Conservation (phyloP, 2,797 vertebrate species). For the Sarcophilus harrisii region DNA sequence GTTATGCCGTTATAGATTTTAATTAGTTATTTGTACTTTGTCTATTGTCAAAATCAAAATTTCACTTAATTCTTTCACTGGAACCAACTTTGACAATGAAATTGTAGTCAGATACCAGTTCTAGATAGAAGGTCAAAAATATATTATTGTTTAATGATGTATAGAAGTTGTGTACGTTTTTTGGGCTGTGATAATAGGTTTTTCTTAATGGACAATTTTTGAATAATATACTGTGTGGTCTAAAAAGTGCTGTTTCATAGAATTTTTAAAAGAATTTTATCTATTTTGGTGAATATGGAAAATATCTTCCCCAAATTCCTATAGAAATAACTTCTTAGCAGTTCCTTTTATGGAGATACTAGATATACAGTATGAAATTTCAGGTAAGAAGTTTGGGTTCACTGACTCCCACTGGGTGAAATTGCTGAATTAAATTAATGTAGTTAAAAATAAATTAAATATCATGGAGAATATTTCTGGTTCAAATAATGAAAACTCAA, state of each 20-base stretch:
- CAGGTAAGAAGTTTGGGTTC: slow-evolving; percentile 10
- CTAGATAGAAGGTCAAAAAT: slow-evolving; percentile 22
- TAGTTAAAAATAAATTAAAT: slow-evolving; percentile 13
- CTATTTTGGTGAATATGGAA: slow-evolving; percentile 17
- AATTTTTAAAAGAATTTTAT: slow-evolving; percentile 10
- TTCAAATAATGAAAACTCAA: slow-evolving; percentile 42
- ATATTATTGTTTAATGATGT: neutral
- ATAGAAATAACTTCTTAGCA: slow-evolving; percentile 15
- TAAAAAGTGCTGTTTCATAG: neutral
- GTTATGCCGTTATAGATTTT: neutral
- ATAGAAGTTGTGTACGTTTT: neutral
- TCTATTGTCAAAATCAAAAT: slow-evolving; percentile 11
- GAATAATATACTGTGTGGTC: neutral
- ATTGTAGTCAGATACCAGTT: neutral
- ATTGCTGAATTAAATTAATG: slow-evolving; percentile 27
- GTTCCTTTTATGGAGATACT: slow-evolving; percentile 38
- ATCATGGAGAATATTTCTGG: slow-evolving; percentile 21
- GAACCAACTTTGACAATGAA: neutral
- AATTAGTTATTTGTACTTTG: slow-evolving; percentile 15
- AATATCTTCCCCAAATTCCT: slow-evolving; percentile 24
- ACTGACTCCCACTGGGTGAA: slow-evolving; percentile 21
- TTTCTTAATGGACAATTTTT: slow-evolving; percentile 7
- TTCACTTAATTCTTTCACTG: neutral
- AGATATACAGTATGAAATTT: neutral
- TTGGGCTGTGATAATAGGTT: neutral